These are phyloP conservation scores for Crocallis elinguaria DNA, from an alignment of 2,888 invertebrate species.

Conservation along the genomic window DNA sequence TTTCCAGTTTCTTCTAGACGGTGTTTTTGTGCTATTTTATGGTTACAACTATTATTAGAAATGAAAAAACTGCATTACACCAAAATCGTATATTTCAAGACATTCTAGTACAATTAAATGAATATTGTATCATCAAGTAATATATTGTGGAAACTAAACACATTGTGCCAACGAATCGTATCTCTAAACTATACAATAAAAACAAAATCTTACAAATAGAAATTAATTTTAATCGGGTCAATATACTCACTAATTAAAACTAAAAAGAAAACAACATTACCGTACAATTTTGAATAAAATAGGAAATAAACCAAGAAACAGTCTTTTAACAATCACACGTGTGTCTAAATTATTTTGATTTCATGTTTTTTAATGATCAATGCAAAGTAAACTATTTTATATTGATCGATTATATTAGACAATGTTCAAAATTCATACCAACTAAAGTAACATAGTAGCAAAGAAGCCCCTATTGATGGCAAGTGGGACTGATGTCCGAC, in stretches of 20 bases:
- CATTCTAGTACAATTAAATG: neutral
- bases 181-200: neutral
- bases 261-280: conserved; percentile 2
- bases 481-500: too few species aligned
- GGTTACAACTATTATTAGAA: neutral
- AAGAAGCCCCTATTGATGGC: too few species aligned
- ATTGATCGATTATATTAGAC: too few species aligned
- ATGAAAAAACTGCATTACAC: neutral
- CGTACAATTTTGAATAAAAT: conserved; percentile 20
- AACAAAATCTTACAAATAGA: neutral
- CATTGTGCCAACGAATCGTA: neutral
- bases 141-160: neutral
- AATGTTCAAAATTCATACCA: too few species aligned
- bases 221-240: neutral
- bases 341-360: conserved; percentile 6
- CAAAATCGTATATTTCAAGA: neutral
- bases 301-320: conserved; percentile 32
- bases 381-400: too few species aligned
- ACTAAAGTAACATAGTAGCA: too few species aligned
- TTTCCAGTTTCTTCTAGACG: too few species aligned
- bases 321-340: conserved; percentile 47
- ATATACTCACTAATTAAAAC: neutral
- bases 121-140: neutral
- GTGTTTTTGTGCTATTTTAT: too few species aligned
- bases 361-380: too few species aligned